Evolutionary conservation across 2,797 vertebrate species (phyloP), one percentile per base, ranked within the genome.

Genomic region (Lateolabrax maculatus): DNA sequence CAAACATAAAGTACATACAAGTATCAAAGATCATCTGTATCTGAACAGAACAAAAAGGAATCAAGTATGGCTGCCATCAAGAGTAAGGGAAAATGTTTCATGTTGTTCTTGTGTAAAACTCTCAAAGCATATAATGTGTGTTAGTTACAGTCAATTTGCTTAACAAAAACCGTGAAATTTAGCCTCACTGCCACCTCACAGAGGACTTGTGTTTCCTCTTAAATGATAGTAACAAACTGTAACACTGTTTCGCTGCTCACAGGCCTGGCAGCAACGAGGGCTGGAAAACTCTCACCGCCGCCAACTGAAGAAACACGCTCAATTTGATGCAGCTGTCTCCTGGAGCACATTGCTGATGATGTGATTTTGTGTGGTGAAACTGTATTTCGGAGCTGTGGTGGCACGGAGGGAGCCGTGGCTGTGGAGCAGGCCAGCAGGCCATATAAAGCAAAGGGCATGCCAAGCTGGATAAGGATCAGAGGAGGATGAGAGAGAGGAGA

Each of bases 371-470:
- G 81, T 68, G 84, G 72, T 83, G 75, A 58, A 88, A 83, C 71
- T 74, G 66, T 79, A 70, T 76, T 87, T 81, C 78, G 74, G 73
- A 85, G 79, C 76, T 65, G 81, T 29, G 74, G 81, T 72, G 76
- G 65, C 75, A 58, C 9, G 51, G 63, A 68, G 77, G 77, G 72
- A 77, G 73, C 61, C 41, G 31, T 6, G 37, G 71, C 68, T 75
- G 79, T 55, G 70, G 77, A 81, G 81, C 75, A 63, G 86, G 77
- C 81, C 79, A 87, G 87, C 82, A 70, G 88, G 88, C 88, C 85
- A 71, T 85, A 86, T 75, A 75, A 93, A 94, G 85, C 87, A 93
- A 96, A 95, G 93, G 94, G 92, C 95, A 94, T 89, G 94, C 91
- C 95, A 93, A 78, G 75, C 86, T 75, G 86, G 73, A 94, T 95